These are phyloP conservation scores for Drosophila fungiperda DNA, from an alignment of 2,888 invertebrate genomes.

Conservation along the genomic window DNA sequence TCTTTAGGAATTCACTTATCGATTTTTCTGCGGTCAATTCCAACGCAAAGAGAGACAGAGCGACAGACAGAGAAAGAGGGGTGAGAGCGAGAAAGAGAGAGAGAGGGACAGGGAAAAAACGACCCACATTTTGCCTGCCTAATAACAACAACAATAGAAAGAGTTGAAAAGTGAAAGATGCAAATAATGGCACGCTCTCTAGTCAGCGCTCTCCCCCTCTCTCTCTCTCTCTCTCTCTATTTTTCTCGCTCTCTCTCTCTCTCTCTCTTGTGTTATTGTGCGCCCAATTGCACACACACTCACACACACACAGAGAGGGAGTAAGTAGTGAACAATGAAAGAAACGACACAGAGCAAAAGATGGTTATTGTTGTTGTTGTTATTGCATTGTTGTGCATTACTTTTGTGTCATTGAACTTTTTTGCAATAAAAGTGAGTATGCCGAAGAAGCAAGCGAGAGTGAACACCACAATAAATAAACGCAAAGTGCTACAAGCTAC, in stretches of 20 bases:
- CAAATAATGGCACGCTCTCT: constrained; percentile 61
- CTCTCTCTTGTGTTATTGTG: not conserved
- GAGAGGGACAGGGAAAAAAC: constrained; percentile 34
- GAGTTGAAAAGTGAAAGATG: constrained; percentile 78
- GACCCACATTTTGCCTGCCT: constrained; percentile 62
- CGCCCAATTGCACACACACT: constrained; percentile 10
- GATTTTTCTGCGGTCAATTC: constrained; percentile 76
- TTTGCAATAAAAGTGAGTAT: constrained; percentile 67
- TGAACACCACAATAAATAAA: constrained; percentile 29
- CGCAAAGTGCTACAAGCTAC: constrained; percentile 35
- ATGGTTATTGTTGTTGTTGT: constrained; percentile 51
- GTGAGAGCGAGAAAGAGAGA: constrained; percentile 17
- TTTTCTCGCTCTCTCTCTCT: constrained; percentile 7
- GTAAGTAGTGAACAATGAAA: constrained; percentile 45
- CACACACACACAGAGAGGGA: not conserved
- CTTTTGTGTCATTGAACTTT: constrained; percentile 76
- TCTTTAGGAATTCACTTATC: constrained; percentile 53
- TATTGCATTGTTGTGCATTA: constrained; percentile 56
- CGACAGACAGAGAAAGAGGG: constrained; percentile 4
- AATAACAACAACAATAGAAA: constrained; percentile 33
- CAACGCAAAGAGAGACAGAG: constrained; percentile 26
- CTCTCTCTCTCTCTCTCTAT: not conserved
- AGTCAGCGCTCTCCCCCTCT: constrained; percentile 5
- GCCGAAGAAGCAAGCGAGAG: constrained; percentile 42
- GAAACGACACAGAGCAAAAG: constrained; percentile 66